Evolutionary conservation across 2,797 vertebrate genomes (phyloP).

Genomic region (Megalops cyprinoides): DNA sequence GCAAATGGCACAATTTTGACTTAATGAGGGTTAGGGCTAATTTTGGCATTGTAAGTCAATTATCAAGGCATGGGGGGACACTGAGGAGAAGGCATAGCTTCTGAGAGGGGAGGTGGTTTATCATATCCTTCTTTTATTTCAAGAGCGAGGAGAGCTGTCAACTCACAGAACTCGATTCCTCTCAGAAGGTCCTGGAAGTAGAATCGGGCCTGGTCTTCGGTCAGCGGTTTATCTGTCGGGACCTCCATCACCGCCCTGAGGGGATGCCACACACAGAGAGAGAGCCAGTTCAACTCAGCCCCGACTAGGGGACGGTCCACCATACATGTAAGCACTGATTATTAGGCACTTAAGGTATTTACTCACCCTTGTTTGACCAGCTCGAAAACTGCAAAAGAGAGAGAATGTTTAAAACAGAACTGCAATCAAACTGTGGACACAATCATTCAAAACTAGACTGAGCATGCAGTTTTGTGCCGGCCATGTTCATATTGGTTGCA

Average conservation of each 20-base stretch:
- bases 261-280: neutral
- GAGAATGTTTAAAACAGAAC: conserved; percentile 29
- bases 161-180: conserved; percentile 97
- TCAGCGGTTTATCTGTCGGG: conserved; percentile 89
- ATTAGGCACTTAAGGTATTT: conserved; percentile 12
- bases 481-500: neutral
- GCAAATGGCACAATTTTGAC: neutral
- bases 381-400: conserved; percentile 88
- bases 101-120: too few relatives aligned
- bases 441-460: neutral
- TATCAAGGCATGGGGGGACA: neutral
- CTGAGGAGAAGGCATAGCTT: neutral
- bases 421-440: neutral
- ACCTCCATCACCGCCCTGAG: conserved; percentile 96
- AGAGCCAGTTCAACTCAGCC: neutral
- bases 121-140: too few relatives aligned
- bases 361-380: conserved; percentile 97
- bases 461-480: neutral
- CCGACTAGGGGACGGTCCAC: neutral
- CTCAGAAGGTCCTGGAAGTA: conserved; percentile 97
- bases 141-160: neutral
- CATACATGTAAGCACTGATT: neutral
- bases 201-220: conserved; percentile 92
- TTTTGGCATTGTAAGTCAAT: neutral
- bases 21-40: neutral